These are phyloP conservation scores for Symphodus melops DNA, from an alignment of 2,113 vertebrate species.

Conservation along the genomic window DNA sequence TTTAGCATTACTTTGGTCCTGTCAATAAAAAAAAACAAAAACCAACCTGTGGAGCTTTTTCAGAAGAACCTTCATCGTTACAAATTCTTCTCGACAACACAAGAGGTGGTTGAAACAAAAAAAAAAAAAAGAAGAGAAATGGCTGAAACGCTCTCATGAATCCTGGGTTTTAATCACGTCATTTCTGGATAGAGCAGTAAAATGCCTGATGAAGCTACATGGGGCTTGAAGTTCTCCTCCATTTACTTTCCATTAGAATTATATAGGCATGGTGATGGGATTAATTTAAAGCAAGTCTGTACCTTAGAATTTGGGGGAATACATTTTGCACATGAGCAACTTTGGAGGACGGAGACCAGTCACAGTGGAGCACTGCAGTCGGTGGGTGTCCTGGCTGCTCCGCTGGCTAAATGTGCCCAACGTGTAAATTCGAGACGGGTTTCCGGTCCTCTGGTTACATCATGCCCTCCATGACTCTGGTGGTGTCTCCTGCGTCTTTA, in stretches of 20 bases:
- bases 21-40: background rate
- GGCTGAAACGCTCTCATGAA: slow-evolving; percentile 7
- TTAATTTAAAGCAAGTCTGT: slow-evolving; percentile 13
- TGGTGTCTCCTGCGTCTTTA: slow-evolving; percentile 9
- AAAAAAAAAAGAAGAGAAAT: slow-evolving; percentile 7
- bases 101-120: slow-evolving; percentile 13
- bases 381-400: slow-evolving; percentile 50
- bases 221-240: slow-evolving; percentile 29
- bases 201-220: slow-evolving; percentile 44
- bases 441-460: slow-evolving; percentile 20
- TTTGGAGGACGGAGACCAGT: slow-evolving; percentile 15
- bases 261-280: slow-evolving; percentile 15
- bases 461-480: slow-evolving; percentile 1
- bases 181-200: slow-evolving; percentile 12
- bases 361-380: background rate
- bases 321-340: slow-evolving; percentile 11
- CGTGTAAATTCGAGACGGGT: slow-evolving; percentile 32
- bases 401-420: slow-evolving; percentile 13
- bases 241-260: slow-evolving; percentile 32
- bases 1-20: slow-evolving; percentile 3
- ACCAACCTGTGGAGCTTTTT: background rate
- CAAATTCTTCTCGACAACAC: background rate
- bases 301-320: slow-evolving; percentile 20
- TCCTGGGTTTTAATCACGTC: background rate
- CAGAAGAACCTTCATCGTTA: background rate